Evolutionary conservation across 35 echinoderm and acorn worm species (phyloP).

Genomic region (Chiridota heheva): DNA sequence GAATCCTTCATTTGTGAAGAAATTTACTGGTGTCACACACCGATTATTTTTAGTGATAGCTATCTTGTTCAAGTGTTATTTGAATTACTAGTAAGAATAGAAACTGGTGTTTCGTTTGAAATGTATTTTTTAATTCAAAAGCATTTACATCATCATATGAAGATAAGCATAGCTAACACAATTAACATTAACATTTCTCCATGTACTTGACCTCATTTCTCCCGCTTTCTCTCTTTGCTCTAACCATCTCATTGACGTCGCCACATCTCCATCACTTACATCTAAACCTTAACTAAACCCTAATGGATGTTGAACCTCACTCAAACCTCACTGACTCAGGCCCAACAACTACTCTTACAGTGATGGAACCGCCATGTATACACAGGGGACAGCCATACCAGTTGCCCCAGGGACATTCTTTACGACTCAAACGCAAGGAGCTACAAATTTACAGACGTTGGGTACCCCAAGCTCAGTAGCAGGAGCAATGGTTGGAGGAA

Average conservation of each 20-base stretch:
- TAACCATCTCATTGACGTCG: slow-evolving; percentile 66
- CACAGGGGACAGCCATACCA: slow-evolving; percentile 73
- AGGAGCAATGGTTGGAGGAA: slow-evolving; percentile 48
- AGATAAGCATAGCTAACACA: no score
- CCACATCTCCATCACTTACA: slow-evolving; percentile 52
- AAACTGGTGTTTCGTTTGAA: no score
- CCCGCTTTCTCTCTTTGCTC: slow-evolving; percentile 33
- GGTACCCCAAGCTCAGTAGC: slow-evolving; percentile 48
- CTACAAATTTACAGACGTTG: slow-evolving; percentile 76
- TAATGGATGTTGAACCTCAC: slow-evolving; percentile 33
- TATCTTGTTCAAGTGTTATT: no score
- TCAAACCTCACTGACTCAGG: slow-evolving; percentile 77
- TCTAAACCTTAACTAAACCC: slow-evolving; percentile 43
- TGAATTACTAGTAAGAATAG: no score
- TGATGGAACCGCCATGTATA: slow-evolving; percentile 95
- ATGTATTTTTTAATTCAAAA: no score
- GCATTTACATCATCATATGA: no score
- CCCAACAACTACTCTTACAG: slow-evolving; percentile 99
- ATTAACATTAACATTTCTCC: no score
- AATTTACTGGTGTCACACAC: no score
- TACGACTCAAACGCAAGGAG: slow-evolving; percentile 56
- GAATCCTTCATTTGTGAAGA: no score
- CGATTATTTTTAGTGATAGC: no score
- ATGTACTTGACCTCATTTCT: slow-evolving; percentile 1
- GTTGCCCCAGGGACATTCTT: slow-evolving; percentile 70